Base-by-base conservation (phyloP, 2,113 vertebrate genomes). In the Takifugu flavidus region DNA sequence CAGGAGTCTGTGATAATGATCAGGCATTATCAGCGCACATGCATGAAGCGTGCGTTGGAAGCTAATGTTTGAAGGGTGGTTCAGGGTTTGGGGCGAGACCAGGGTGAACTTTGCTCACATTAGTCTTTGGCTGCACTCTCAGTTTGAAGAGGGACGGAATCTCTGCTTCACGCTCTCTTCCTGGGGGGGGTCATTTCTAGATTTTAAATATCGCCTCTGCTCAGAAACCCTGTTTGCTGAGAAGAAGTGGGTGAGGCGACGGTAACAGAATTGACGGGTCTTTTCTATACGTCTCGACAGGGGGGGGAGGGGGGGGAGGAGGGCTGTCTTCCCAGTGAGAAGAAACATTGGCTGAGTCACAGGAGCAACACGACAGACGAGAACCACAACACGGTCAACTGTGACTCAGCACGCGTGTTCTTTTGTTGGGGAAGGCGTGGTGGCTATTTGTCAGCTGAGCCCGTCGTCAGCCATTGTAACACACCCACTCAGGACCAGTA, bases 331-430 rank as follows among this genome's bases (percentile, higher is more conserved):
- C 11, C 3, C 7, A 39, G 34, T 39, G 34, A 39, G 11, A 39
- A 39, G 34, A 39, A 39, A 39, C 6, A 39, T 39, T 6, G 11
- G 26, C n/a, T 6, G 44, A 26, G 26, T 53, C 15, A 49, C 52
- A 4, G 25, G 14, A 25, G 34, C 46, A 62, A 57, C 39, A 2
- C 63, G 70, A 73, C 49, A 51, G 42, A 73, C 75, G 25, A 58
- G 65, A 66, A 34, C 29, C 29, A n/a, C 60, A 11, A 45, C 62
- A 62, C 28, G 27, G 59, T 34, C 25, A 1, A 49, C 27, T 27
- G 44, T 34, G 27, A 61, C 27, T 64, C n/a, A 26, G 43, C 3
- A 53, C 45, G 13, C 2, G 13, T 45, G 50, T 57, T 29, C 49
- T 28, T 34, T 28, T 46, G 25, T 49, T 0, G 5, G 13, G 53